Conservation (phyloP, 2,797 vertebrate genomes). For the Sebastiscus albofasciatus region DNA sequence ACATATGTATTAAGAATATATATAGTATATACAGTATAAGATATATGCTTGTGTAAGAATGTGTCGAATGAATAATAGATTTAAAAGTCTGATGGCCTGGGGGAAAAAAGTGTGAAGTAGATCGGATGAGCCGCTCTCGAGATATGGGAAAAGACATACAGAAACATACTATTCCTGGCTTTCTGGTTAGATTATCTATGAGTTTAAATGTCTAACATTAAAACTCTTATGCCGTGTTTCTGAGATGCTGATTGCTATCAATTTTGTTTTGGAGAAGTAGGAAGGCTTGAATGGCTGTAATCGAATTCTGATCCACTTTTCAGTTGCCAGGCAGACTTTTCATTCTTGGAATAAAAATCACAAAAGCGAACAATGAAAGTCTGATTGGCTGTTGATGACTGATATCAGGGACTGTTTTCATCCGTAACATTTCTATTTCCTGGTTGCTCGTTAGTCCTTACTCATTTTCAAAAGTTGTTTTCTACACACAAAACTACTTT, state of each 20-base stretch:
- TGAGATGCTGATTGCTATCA: neutral
- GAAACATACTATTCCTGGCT: neutral
- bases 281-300: neutral
- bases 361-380: neutral
- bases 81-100: too few relatives aligned
- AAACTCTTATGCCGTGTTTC: too few relatives aligned
- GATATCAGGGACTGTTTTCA: neutral
- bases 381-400: neutral
- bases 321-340: neutral
- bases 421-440: neutral
- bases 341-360: neutral
- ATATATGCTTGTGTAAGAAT: too few relatives aligned
- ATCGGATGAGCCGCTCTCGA: too few relatives aligned
- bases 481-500: neutral
- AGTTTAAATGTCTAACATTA: too few relatives aligned
- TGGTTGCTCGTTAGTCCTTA: neutral
- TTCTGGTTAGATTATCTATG: too few relatives aligned
- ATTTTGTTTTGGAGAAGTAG: neutral
- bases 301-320: slow-evolving; percentile 8
- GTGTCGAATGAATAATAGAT: too few relatives aligned
- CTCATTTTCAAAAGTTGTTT: neutral
- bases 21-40: too few relatives aligned
- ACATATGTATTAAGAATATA: too few relatives aligned
- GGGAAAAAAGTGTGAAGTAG: too few relatives aligned
- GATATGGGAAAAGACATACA: too few relatives aligned